Percentiles rank a stretch among this genome's conserved stretches.
These are phyloP conservation scores for Pedicia rivosa DNA, from an alignment of 2,888 invertebrate species.

Conservation along the genomic window DNA sequence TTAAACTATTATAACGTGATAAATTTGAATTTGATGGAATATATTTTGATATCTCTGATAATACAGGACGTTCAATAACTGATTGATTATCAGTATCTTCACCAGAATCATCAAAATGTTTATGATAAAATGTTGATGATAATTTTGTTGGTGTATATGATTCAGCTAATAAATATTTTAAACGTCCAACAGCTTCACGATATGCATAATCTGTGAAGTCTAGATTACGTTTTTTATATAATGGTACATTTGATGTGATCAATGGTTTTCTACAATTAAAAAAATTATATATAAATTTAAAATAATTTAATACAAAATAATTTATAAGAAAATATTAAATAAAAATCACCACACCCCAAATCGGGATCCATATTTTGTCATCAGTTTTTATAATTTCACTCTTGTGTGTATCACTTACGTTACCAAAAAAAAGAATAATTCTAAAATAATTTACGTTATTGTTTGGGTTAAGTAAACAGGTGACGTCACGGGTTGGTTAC, in stretches of 20 bases:
- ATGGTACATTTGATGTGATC: conserved; percentile 4
- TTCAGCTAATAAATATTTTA: conserved; percentile 61
- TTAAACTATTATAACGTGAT: conserved; percentile 5
- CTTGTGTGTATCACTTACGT: no score
- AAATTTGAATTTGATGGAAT: conserved; percentile 24
- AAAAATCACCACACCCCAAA: no score
- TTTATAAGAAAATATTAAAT: no score
- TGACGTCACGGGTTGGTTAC: not conserved
- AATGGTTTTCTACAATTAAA: conserved; percentile 6
- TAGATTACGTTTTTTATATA: conserved; percentile 39
- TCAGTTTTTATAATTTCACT: no score
- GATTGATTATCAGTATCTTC: conserved; percentile 40
- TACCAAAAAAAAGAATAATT: no score
- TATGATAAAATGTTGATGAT: conserved; percentile 19
- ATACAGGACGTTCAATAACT: conserved; percentile 26
- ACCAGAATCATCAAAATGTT: conserved; percentile 33
- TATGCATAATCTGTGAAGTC: conserved; percentile 76
- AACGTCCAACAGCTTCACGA: conserved; percentile 65
- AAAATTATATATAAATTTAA: no score
- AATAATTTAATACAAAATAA: no score
- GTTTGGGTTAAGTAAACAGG: no score
- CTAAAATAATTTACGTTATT: no score
- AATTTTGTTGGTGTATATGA: conserved; percentile 39
- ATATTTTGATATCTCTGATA: conserved; percentile 30
- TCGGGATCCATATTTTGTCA: no score